These are phyloP conservation scores for Avahi laniger DNA, from an alignment of 2,797 vertebrate species.

Conservation along the genomic window DNA sequence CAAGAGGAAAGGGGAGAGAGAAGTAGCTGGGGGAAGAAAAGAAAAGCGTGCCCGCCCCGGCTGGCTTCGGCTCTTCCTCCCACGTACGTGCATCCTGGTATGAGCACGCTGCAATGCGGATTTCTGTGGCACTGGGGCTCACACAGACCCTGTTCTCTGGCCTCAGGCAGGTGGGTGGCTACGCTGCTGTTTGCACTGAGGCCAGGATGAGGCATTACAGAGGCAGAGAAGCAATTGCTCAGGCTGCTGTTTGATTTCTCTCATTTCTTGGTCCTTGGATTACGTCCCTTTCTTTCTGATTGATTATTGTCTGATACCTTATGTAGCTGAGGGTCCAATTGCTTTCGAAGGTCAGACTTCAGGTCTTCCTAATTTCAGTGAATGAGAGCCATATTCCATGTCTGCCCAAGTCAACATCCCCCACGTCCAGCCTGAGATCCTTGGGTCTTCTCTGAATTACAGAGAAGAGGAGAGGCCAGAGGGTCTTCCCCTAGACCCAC, in stretches of 20 bases:
- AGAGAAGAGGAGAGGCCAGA: not conserved
- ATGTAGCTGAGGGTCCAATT: not conserved
- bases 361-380: not conserved
- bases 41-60: conserved; percentile 36
- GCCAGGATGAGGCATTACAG: not conserved
- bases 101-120: conserved; percentile 52
- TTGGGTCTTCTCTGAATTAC: not conserved
- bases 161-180: not conserved
- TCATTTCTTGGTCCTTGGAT: not conserved
- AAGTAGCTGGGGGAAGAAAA: not conserved
- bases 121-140: conserved; percentile 51
- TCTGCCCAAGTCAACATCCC: not conserved
- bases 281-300: not conserved
- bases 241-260: not conserved
- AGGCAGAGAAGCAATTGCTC: not conserved
- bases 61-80: conserved; percentile 21
- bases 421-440: not conserved
- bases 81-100: conserved; percentile 9
- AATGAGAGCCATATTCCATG: not conserved
- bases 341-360: not conserved
- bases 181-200: not conserved
- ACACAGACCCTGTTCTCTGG: not conserved
- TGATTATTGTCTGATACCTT: not conserved
- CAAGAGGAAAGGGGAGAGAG: conserved; percentile 11
- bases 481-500: not conserved